Base-by-base conservation (phyloP, 2,888 invertebrate genomes). In the Clepsis dumicolana region DNA sequence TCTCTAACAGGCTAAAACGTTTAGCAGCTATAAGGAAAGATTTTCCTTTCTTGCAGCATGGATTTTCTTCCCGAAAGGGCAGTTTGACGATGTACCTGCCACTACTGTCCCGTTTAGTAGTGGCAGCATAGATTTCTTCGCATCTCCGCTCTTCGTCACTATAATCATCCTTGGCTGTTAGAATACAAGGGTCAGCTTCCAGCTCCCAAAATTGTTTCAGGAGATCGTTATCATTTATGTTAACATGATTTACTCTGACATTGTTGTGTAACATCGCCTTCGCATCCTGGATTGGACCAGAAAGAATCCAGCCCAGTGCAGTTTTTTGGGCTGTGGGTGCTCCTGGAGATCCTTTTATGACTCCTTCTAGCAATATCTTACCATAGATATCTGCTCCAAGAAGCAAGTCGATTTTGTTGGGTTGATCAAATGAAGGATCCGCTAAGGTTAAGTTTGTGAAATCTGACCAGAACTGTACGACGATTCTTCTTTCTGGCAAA, bases 281-380 rank as follows among this genome's bases (percentile, higher is more conserved):
- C n/a, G n/a, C n/a, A n/a, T n/a, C n/a, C n/a, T 41, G 48, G 8
- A 53, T 16, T 38, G 14, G 3, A 16, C 71, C 73, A 2, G 73
- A 75, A 8, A 74, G 18, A 24, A 77, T 71, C 75, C 74, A 77
- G 2, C 75, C 75, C 12, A 77, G 56, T 1, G 29, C 10, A 0
- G 76, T 73, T 24, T 60, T 67, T 65, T 76, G 73, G 1, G 74
- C 74, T 4, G 70, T 59, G 1, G 70, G 64, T 18, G 52, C 50
- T 2, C 71, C 71, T 2, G 18, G n/a, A n/a, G 70, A 57, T 12
- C 57, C 50, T 38, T 61, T 74, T 0, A 54, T 21, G 35, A 70
- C 3, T n/a, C 64, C 54, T 54, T 72, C 18, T n/a, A 14, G 24
- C 2, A 71, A 8, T 3, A 71, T 68, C 12, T 68, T 14, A 4